These are phyloP conservation scores for Papilio machaon DNA, from an alignment of 1,140 invertebrate genomes.

Conservation along the genomic window DNA sequence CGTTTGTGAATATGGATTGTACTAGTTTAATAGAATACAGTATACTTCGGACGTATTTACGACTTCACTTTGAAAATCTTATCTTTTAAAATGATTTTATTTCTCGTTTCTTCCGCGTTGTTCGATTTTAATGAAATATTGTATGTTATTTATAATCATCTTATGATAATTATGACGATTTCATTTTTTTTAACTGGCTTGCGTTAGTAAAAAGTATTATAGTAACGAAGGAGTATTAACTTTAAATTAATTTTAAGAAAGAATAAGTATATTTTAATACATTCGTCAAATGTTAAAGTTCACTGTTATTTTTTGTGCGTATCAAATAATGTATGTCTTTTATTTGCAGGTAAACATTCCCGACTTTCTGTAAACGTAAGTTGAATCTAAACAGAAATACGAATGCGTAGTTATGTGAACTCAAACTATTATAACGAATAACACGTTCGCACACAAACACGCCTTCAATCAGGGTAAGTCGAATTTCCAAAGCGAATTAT, in stretches of 20 bases:
- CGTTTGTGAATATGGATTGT: neutral
- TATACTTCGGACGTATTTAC: neutral
- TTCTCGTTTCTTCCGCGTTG: too few species aligned
- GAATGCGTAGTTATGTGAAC: slow-evolving; percentile 55
- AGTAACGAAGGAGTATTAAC: too few species aligned
- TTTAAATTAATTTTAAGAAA: too few species aligned
- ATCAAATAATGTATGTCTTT: slow-evolving; percentile 19
- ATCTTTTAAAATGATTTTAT: too few species aligned
- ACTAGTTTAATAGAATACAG: neutral
- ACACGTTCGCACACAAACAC: slow-evolving; percentile 56
- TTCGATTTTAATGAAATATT: too few species aligned
- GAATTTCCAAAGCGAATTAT: slow-evolving; percentile 78
- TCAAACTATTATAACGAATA: slow-evolving; percentile 64
- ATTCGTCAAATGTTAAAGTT: neutral
- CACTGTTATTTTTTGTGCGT: neutral
- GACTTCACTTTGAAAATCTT: neutral
- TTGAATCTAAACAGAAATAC: slow-evolving; percentile 28
- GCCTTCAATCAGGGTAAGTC: slow-evolving; percentile 73
- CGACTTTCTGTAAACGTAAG: slow-evolving; percentile 43
- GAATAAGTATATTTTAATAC: too few species aligned
- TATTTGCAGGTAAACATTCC: slow-evolving; percentile 41
- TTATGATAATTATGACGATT: too few species aligned
- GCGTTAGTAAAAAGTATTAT: too few species aligned
- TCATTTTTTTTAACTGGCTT: too few species aligned
- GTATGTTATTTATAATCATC: too few species aligned